Evolutionary conservation across 2,888 invertebrate genomes (phyloP).

Genomic region (Caenorhabditis drosophilae): DNA sequence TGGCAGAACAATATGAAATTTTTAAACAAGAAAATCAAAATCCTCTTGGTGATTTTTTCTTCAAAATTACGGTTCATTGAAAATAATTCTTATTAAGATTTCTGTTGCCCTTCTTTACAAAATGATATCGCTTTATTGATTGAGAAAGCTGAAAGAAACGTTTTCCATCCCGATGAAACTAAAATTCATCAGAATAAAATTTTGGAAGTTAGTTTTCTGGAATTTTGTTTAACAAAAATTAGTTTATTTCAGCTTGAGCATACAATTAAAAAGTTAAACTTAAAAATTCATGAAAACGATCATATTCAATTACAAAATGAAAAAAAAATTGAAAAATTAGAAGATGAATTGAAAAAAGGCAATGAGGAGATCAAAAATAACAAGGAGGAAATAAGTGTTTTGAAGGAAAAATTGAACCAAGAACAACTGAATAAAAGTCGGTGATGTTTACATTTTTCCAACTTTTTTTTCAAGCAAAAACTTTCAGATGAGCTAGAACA

Average conservation of each 20-base stretch:
- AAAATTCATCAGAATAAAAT: slow-evolving; percentile 19
- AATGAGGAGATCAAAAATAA: slow-evolving; percentile 6
- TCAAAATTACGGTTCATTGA: neutral
- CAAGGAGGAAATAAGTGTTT: slow-evolving; percentile 18
- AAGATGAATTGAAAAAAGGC: slow-evolving; percentile 7
- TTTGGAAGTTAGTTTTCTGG: no score
- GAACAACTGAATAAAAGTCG: slow-evolving; percentile 24
- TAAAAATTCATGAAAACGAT: slow-evolving; percentile 1
- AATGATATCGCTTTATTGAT: slow-evolving; percentile 15
- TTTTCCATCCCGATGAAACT: slow-evolving; percentile 19
- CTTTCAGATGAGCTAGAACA: slow-evolving; percentile 23
- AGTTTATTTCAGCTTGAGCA: slow-evolving; percentile 5
- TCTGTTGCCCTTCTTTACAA: slow-evolving; percentile 18
- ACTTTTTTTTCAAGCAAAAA: neutral
- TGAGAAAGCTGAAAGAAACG: slow-evolving; percentile 18
- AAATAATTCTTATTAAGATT: slow-evolving; percentile 9
- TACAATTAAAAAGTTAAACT: neutral
- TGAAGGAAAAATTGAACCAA: slow-evolving; percentile 12
- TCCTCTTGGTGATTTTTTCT: slow-evolving; percentile 8
- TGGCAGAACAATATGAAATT: slow-evolving; percentile 25
- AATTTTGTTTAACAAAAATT: no score
- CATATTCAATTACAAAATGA: slow-evolving; percentile 19
- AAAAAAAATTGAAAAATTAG: slow-evolving; percentile 15
- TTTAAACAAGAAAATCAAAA: slow-evolving; percentile 11
- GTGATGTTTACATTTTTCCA: no score